A percentile compares a stretch with the other conserved stretches of the same genome.
phyloP scores from a whole-genome alignment of 2,797 vertebrate genomes.

The Sebastes matsubarae region DNA sequence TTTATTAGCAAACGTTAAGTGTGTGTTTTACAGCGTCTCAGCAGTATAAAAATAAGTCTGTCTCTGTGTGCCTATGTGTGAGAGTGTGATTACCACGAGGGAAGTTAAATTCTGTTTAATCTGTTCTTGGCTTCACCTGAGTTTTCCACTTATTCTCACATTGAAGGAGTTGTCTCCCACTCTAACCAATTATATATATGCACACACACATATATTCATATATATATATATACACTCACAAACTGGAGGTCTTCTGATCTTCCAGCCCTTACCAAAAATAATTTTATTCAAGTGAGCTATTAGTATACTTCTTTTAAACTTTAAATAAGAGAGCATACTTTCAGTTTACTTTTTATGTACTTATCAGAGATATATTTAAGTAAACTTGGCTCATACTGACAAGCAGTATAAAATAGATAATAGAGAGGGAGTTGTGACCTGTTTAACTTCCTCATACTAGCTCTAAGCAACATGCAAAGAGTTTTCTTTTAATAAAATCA shows the following conservation, averaged over 20 bases:
- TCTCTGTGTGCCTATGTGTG: constrained; percentile 15
- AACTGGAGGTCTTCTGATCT: neutral
- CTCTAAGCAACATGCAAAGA: no score
- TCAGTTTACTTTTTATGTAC: no score
- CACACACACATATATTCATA: neutral
- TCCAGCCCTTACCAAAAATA: neutral
- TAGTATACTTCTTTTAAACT: no score
- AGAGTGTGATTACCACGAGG: neutral
- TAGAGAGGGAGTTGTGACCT: no score
- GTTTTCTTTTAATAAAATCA: no score
- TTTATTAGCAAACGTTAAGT: constrained; percentile 59
- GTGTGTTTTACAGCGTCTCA: constrained; percentile 58
- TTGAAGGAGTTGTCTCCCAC: constrained; percentile 11
- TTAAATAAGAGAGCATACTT: no score
- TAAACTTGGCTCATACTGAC: no score
- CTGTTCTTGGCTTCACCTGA: constrained; percentile 47
- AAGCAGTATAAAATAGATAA: no score
- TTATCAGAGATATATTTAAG: no score
- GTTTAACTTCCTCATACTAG: no score
- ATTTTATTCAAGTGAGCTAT: no score
- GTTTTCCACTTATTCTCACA: constrained; percentile 52
- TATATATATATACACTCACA: neutral
- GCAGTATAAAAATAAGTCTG: constrained; percentile 36
- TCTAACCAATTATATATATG: neutral
- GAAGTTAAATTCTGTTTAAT: constrained; percentile 45